Percentiles rank a stretch among this genome's conserved stretches.
Evolutionary conservation across 2,797 vertebrate genomes (phyloP).

Genomic region (Agapornis canus): DNA sequence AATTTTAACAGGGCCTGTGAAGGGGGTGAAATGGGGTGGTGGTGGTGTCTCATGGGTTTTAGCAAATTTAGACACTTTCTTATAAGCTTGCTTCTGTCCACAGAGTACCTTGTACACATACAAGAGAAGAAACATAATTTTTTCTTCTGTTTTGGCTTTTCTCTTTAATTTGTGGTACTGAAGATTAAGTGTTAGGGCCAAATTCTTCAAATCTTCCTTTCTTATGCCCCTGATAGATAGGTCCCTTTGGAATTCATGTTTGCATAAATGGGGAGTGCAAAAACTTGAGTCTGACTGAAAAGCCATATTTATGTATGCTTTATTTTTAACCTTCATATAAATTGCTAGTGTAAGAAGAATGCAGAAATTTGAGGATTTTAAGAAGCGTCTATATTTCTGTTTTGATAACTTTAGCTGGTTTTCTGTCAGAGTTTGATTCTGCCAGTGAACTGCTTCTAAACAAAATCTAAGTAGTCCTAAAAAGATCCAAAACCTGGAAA

Average conservation of each 20-base stretch:
- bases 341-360: neutral
- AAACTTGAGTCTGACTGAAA: neutral
- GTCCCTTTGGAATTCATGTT: neutral
- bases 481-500: neutral
- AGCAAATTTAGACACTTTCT: neutral
- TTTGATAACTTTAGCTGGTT: neutral
- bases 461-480: neutral
- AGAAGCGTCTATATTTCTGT: neutral
- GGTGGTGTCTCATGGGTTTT: neutral
- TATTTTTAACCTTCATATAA: slow-evolving; percentile 5
- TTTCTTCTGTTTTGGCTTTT: neutral
- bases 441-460: neutral
- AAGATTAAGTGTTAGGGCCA: neutral
- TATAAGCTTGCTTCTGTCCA: neutral
- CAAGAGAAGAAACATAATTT: neutral
- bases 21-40: neutral
- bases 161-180: neutral
- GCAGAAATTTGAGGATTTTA: neutral
- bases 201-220: neutral
- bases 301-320: neutral
- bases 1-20: neutral
- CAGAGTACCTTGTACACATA: neutral
- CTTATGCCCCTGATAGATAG: neutral
- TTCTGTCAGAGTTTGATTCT: neutral
- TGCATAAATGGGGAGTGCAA: neutral